Conservation (phyloP, 2,113 vertebrate species). For the Enhydra lutris region DNA sequence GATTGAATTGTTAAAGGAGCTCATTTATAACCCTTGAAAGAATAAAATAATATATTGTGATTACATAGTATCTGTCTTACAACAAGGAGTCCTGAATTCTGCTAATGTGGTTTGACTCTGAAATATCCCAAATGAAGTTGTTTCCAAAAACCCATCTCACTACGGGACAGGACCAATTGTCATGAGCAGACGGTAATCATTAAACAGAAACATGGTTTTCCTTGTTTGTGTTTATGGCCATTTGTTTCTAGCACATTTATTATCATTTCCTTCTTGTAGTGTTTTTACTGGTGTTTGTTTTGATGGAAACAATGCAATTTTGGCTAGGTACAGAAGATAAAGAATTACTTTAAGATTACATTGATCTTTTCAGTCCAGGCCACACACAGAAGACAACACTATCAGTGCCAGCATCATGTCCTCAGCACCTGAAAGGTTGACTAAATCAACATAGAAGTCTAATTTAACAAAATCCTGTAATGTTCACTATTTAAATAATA, state of each 20-base stretch:
- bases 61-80: not conserved
- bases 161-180: not conserved
- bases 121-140: not conserved
- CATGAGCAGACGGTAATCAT: not conserved
- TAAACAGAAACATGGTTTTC: not conserved
- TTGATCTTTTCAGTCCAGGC: not conserved
- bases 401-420: not conserved
- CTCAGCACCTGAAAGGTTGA: not conserved
- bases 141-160: not conserved
- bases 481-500: not conserved
- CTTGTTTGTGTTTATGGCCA: not conserved
- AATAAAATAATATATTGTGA: not conserved
- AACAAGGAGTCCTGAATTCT: not conserved
- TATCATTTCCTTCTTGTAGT: not conserved
- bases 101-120: not conserved
- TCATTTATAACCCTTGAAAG: not conserved
- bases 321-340: not conserved
- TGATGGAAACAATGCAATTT: not conserved
- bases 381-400: not conserved
- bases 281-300: slow-evolving; percentile 1
- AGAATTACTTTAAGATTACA: not conserved
- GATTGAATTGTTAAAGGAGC: not conserved
- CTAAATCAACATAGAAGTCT: not conserved
- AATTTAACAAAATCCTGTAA: not conserved
- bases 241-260: not conserved